Percentiles rank a stretch among this genome's conserved stretches.
These are phyloP conservation scores for Arenaria interpres DNA, from an alignment of 2,113 vertebrate species.

Conservation along the genomic window DNA sequence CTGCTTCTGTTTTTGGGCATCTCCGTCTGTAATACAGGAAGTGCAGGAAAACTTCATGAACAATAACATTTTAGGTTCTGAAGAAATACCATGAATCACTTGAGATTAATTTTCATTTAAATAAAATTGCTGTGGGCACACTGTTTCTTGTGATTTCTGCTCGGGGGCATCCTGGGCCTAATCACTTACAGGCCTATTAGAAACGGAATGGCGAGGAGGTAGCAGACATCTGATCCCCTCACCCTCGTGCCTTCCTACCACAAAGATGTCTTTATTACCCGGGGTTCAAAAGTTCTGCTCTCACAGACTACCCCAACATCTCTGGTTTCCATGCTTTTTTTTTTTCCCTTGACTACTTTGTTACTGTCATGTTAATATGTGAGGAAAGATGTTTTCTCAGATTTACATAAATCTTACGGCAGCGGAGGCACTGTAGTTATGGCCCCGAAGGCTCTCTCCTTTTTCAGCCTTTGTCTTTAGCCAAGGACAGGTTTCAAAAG, in stretches of 20 bases:
- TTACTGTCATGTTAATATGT: conserved; percentile 14
- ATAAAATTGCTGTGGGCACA: conserved; percentile 13
- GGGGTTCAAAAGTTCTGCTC: conserved; percentile 63
- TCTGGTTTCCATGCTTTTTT: conserved; percentile 55
- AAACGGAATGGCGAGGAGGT: neutral
- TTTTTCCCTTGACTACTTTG: neutral
- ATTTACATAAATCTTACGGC: neutral
- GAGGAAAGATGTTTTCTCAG: conserved; percentile 16
- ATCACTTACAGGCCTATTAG: conserved; percentile 35
- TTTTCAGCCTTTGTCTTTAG: neutral
- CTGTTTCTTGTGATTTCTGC: conserved; percentile 16
- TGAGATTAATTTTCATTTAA: conserved; percentile 24
- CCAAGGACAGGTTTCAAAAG: neutral
- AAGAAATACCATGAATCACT: neutral
- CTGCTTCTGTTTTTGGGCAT: neutral
- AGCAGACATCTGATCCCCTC: conserved; percentile 45
- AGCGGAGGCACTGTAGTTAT: neutral
- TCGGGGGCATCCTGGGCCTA: neutral
- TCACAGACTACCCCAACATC: conserved; percentile 10
- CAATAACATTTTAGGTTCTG: neutral
- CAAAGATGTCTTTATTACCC: conserved; percentile 67
- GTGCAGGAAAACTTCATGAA: neutral
- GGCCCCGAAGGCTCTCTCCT: neutral
- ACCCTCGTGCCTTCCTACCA: conserved; percentile 38
- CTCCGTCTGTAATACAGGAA: neutral